phyloP scores from a whole-genome alignment of 2,797 vertebrate genomes.

The Lophotriccus pileatus region DNA sequence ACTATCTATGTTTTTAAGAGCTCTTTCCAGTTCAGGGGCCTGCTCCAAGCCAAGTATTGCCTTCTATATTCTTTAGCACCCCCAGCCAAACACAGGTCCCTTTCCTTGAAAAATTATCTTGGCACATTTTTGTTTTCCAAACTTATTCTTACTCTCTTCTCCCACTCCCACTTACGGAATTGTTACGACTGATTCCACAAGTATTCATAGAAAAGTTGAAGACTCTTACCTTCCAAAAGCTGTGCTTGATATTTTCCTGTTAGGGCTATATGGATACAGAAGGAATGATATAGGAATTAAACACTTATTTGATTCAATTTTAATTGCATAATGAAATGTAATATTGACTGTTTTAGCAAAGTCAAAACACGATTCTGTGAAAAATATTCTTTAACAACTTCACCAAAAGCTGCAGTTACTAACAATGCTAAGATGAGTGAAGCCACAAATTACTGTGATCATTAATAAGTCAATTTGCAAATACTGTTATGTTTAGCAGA shows the following conservation, averaged over 20 bases:
- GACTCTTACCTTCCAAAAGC: slow-evolving; percentile 92
- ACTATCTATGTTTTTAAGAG: not conserved
- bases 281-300: not conserved
- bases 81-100: not conserved
- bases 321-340: not conserved
- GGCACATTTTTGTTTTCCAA: not conserved
- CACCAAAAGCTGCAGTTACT: not conserved
- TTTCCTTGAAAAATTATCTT: not conserved
- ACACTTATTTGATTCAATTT: not conserved
- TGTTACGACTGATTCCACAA: not conserved
- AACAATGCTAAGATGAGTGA: not conserved
- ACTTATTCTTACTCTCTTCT: not conserved
- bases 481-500: slow-evolving; percentile 24
- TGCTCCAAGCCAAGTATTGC: not conserved
- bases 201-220: not conserved
- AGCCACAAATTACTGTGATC: not conserved
- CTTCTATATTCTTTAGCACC: not conserved
- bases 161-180: not conserved
- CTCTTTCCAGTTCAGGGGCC: not conserved
- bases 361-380: not conserved
- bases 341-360: not conserved
- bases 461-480: slow-evolving; percentile 11
- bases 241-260: slow-evolving; percentile 94
- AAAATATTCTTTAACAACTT: not conserved
- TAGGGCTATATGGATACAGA: slow-evolving; percentile 81